A percentile compares a stretch with the other conserved stretches of the same genome.
Conservation (phyloP, 2,888 invertebrate genomes). For the Agapetus fuscipes region DNA sequence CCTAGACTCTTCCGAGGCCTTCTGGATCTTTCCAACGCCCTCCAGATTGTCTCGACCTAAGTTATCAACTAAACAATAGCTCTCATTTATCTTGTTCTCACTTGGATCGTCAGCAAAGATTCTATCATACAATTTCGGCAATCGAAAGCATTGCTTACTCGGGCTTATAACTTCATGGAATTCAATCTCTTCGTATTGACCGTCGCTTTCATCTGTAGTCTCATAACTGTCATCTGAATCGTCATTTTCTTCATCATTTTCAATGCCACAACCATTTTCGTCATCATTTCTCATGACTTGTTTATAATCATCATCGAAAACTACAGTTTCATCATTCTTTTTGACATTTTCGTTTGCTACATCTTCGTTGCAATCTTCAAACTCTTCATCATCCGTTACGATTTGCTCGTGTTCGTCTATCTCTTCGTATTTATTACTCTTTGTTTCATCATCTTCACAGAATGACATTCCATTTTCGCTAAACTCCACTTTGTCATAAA, state of each 20-base stretch:
- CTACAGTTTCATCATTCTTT: background rate
- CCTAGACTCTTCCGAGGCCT: slow-evolving; percentile 7
- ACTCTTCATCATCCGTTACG: background rate
- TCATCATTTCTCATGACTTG: background rate
- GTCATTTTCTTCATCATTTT: background rate
- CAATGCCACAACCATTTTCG: background rate
- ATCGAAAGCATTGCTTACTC: background rate
- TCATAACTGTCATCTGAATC: slow-evolving; percentile 5
- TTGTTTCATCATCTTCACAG: too few relatives aligned
- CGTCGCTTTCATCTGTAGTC: slow-evolving; percentile 10
- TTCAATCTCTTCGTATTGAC: slow-evolving; percentile 17
- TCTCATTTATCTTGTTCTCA: slow-evolving; percentile 8
- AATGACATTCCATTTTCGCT: background rate
- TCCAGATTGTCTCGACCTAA: slow-evolving; percentile 12
- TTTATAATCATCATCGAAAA: background rate
- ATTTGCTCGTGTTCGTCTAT: background rate
- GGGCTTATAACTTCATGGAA: slow-evolving; percentile 3
- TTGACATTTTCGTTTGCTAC: background rate
- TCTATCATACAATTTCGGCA: slow-evolving; percentile 17
- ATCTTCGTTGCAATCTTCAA: background rate
- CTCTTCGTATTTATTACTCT: background rate
- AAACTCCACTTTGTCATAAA: background rate
- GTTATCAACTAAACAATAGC: slow-evolving; percentile 8
- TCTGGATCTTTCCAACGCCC: slow-evolving; percentile 1
- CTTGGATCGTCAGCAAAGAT: slow-evolving; percentile 15